These are phyloP conservation scores for Chondrosia reniformis DNA, from an alignment of 37 sponge, comb jelly and placozoan species.

Conservation along the genomic window DNA sequence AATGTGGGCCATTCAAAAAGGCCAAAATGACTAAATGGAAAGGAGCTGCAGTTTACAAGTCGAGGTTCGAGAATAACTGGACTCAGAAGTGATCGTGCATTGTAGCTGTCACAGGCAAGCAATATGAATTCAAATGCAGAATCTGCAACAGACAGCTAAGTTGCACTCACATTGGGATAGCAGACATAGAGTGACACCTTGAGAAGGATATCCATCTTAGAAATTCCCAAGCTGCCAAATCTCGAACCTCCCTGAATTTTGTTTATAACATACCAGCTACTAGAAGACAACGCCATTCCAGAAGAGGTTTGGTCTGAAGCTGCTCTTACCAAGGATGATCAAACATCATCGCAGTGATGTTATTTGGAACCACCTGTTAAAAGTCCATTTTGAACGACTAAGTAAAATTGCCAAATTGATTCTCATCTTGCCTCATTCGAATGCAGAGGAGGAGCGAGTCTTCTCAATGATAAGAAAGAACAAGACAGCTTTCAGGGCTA, in stretches of 20 bases:
- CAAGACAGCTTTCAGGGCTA: slow-evolving; percentile 37
- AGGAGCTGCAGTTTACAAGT: slow-evolving; percentile 4
- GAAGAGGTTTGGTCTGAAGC: not conserved
- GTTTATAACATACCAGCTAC: not conserved
- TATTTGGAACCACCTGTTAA: slow-evolving; percentile 29
- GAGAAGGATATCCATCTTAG: too few species aligned
- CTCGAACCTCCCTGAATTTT: not conserved
- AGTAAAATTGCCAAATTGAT: slow-evolving; percentile 36
- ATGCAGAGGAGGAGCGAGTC: slow-evolving; percentile 33
- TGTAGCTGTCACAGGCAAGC: not conserved
- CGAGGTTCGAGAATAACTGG: slow-evolving; percentile 12
- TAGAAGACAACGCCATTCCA: not conserved
- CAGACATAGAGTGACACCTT: slow-evolving; percentile 12
- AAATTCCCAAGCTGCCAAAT: too few species aligned
- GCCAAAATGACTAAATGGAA: too few species aligned
- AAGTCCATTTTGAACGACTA: slow-evolving; percentile 25
- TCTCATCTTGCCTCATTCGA: slow-evolving; percentile 40
- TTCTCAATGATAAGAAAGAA: slow-evolving; percentile 31
- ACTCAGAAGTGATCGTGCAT: slow-evolving; percentile 11
- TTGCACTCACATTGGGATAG: slow-evolving; percentile 18
- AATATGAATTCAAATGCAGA: not conserved
- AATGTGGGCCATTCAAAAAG: too few species aligned
- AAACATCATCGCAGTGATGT: slow-evolving; percentile 25
- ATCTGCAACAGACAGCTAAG: slow-evolving; percentile 9
- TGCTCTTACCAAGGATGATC: not conserved